Base-by-base conservation (phyloP, 2,113 vertebrate genomes). In the Psittacus erithacus region DNA sequence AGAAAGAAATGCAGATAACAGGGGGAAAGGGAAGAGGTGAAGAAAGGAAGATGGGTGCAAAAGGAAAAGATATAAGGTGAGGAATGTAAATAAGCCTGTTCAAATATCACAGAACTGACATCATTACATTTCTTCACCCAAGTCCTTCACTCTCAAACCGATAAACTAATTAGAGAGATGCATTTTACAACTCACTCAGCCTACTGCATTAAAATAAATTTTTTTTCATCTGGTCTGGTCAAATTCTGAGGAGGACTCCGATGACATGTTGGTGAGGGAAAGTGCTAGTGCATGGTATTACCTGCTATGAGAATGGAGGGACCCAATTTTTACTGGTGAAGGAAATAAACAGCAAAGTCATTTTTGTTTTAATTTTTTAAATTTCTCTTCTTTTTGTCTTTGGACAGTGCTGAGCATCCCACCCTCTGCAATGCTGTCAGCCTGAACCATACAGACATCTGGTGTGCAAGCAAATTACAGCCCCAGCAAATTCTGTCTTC, bases 141-240 rank as follows among this genome's bases (percentile, higher is more conserved):
- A 86, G 57, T 71, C 59, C 71, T 94, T 95, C 53, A 59, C 79
- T 91, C 69, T 90, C 65, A 90, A 92, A 86, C 41, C 68, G 88
- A 94, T 93, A 91, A 92, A 95, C 74, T 90, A 91, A 95, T 95
- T 91, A 93, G 67, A 95, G 71, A 84, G 29, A 60, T 82, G 41
- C 38, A 27, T 93, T 93, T 96, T 93, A 63, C 4, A 23, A 65
- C 53, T 91, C 65, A 62, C n/a, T 93, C n/a, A 60, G 57, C 31
- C 81, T 91, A 43, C 35, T 82, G 24, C 63, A 90, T 94, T 95
- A 92, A 94, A 88, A 92, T 88, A 11, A 4, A 7, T 67, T 63
- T 91, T 91, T 90, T 87, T 92, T 95, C 43, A 89, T 35, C 57
- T 91, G 83, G 24, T 84, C 78, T 59, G 69, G 79, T 29, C n/a